Evolutionary conservation across 2,888 invertebrate genomes (phyloP).

Genomic region (Lumbricus terrestris): DNA sequence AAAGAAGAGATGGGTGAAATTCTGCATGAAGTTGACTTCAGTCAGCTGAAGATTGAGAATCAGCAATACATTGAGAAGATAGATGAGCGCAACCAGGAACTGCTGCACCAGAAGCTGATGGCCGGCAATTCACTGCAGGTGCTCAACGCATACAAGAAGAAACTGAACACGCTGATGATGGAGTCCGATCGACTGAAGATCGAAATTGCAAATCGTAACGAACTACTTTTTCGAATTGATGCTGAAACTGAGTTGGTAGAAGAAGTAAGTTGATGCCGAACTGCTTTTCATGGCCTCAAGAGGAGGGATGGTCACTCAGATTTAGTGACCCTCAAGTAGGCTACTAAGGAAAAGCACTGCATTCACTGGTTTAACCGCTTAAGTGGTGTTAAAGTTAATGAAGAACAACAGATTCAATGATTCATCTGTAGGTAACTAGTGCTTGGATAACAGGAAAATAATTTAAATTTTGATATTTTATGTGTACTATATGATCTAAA

Average conservation of each 20-base stretch:
- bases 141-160: constrained; percentile 59
- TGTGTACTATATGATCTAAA: not conserved
- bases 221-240: constrained; percentile 53
- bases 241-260: constrained; percentile 54
- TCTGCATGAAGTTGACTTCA: constrained; percentile 60
- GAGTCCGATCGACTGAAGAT: constrained; percentile 55
- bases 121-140: constrained; percentile 57
- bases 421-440: too few relatives aligned
- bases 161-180: constrained; percentile 52
- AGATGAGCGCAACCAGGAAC: constrained; percentile 58
- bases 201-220: constrained; percentile 54
- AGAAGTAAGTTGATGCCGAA: constrained; percentile 43
- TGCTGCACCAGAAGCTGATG: constrained; percentile 57
- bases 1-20: constrained; percentile 61
- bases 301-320: too few relatives aligned
- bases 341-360: too few relatives aligned
- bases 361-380: too few relatives aligned
- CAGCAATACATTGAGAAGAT: constrained; percentile 60
- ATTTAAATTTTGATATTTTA: not conserved
- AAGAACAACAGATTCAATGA: too few relatives aligned
- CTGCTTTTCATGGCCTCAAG: not conserved
- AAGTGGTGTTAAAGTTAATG: too few relatives aligned
- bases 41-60: constrained; percentile 60
- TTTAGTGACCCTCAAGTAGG: too few relatives aligned
- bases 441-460: too few relatives aligned